Conservation (phyloP, 2,888 invertebrate species). For the Ormyrus thymus region DNA sequence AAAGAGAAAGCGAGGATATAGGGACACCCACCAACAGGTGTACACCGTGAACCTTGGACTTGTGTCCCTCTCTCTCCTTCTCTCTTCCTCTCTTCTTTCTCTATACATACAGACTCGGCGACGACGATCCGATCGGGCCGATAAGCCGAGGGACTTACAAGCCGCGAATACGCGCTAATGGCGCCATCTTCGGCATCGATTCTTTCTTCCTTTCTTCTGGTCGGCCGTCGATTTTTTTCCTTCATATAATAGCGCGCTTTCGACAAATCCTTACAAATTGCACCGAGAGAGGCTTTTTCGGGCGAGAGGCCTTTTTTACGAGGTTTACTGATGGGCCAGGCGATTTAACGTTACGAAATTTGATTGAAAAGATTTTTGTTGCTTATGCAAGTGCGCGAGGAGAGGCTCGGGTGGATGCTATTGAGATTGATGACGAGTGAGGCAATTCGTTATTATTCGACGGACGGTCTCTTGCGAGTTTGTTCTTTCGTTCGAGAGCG, state of each 20-base stretch:
- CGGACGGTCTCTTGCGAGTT: too few species aligned
- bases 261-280: conserved; percentile 50
- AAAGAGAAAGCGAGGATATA: conserved; percentile 24
- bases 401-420: not conserved
- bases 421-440: not conserved
- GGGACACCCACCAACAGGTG: conserved; percentile 60
- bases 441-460: conserved; percentile 18
- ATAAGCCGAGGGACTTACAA: conserved; percentile 61
- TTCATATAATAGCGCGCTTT: conserved; percentile 30
- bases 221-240: not conserved
- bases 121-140: conserved; percentile 64
- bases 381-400: not conserved
- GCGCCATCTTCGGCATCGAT: conserved; percentile 29
- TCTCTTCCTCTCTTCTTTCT: not conserved
- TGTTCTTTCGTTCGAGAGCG: not conserved
- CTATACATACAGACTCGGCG: conserved; percentile 43
- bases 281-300: conserved; percentile 11
- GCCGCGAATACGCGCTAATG: conserved; percentile 59
- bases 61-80: conserved; percentile 31
- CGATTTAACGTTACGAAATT: conserved; percentile 22
- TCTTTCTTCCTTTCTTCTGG: conserved; percentile 11
- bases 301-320: not conserved
- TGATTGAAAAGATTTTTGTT: conserved; percentile 13
- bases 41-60: conserved; percentile 55
- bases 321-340: not conserved